These are phyloP conservation scores for Ommatoiulus sabulosus DNA, from an alignment of 2,888 invertebrate species.

Conservation along the genomic window DNA sequence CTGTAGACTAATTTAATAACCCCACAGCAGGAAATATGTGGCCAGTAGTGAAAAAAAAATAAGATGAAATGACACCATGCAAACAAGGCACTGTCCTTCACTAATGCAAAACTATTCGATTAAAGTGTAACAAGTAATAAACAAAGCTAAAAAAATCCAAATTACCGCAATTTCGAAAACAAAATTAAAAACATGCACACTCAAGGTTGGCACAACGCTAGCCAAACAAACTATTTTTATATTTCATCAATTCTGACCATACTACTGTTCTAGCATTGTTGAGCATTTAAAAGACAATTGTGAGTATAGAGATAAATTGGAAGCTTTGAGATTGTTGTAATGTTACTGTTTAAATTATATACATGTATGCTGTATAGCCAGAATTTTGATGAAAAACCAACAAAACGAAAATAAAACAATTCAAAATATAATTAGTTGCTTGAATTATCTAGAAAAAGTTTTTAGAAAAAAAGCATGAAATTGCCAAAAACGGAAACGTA, in stretches of 20 bases:
- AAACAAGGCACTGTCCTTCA: neutral
- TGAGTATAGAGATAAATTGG: too few species aligned
- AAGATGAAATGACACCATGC: neutral
- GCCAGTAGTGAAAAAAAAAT: neutral
- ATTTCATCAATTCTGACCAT: neutral
- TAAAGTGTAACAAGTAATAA: conserved; percentile 5
- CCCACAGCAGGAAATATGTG: neutral
- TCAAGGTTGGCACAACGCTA: neutral
- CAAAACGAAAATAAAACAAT: too few species aligned
- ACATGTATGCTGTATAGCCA: too few species aligned
- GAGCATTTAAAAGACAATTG: too few species aligned
- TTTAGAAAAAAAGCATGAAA: too few species aligned
- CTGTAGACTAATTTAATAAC: neutral
- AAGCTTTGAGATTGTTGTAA: too few species aligned
- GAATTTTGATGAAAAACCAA: too few species aligned
- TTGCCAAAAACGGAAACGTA: too few species aligned
- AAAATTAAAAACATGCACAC: neutral
- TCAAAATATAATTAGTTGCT: too few species aligned
- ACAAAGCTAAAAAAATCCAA: neutral
- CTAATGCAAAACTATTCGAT: neutral
- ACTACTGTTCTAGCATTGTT: neutral
- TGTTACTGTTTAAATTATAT: too few species aligned
- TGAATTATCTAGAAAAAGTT: too few species aligned
- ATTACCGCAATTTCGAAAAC: neutral
- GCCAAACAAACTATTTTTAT: neutral